Evolutionary conservation across 2,797 vertebrate genomes (phyloP).

Genomic region (Micrastur ruficollis): DNA sequence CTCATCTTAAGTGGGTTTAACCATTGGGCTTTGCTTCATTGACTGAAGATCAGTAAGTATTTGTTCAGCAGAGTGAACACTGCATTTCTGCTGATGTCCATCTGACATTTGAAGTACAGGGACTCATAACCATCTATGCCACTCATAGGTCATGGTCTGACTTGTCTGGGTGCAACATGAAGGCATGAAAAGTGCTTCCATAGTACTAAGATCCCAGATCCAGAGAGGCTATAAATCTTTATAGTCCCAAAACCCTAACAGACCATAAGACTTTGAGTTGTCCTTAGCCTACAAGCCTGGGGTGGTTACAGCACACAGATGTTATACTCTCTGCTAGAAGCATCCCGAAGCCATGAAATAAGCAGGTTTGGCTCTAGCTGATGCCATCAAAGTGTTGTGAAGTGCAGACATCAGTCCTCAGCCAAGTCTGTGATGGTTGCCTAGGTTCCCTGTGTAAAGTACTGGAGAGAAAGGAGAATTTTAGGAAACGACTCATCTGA

Average conservation of each 20-base stretch:
- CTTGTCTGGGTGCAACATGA: background rate
- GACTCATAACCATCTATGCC: background rate
- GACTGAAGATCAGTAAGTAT: background rate
- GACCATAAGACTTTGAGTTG: background rate
- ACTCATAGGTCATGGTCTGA: background rate
- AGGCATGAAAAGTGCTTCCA: background rate
- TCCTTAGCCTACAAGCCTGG: background rate
- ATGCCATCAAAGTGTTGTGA: background rate
- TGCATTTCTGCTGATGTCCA: background rate
- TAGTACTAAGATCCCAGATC: background rate
- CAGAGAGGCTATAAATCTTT: background rate
- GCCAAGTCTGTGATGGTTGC: background rate
- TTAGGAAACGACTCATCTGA: background rate
- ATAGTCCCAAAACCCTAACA: background rate
- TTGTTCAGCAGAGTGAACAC: background rate
- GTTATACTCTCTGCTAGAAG: background rate
- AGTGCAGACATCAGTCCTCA: background rate
- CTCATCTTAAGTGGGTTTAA: background rate
- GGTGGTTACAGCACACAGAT: background rate
- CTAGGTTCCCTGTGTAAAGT: background rate
- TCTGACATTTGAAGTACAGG: background rate
- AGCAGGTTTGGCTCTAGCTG: background rate
- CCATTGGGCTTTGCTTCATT: background rate
- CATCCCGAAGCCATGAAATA: background rate
- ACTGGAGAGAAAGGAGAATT: background rate